A percentile compares a stretch with the other conserved stretches of the same genome.
phyloP scores from a whole-genome alignment of 2,113 vertebrate species.

The Brachionichthys hirsutus region DNA sequence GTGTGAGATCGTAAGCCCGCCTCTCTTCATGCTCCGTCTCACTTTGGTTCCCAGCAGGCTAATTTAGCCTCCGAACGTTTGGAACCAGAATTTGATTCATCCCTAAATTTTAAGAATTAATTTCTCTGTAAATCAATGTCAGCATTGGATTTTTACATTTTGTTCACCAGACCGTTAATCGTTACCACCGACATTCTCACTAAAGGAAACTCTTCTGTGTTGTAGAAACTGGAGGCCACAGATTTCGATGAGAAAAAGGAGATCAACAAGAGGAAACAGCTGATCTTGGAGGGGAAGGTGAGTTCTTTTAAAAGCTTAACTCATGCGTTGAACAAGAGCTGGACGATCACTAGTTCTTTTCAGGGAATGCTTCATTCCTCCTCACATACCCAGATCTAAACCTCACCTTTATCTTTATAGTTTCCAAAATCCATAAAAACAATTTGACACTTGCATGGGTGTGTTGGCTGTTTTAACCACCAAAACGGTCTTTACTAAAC shows the following conservation, averaged over 20 bases:
- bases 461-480: too few relatives aligned
- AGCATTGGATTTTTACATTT: not conserved
- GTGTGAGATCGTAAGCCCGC: constrained; percentile 75
- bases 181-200: not conserved
- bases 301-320: constrained; percentile 13
- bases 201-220: not conserved
- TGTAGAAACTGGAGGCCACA: constrained; percentile 86
- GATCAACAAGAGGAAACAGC: constrained; percentile 92
- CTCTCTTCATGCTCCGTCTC: not conserved
- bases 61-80: not conserved
- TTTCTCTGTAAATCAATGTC: not conserved
- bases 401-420: too few relatives aligned
- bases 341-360: too few relatives aligned
- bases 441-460: too few relatives aligned
- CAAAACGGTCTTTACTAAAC: too few relatives aligned
- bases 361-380: too few relatives aligned
- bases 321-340: too few relatives aligned
- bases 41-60: not conserved
- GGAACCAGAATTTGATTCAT: not conserved
- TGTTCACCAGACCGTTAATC: not conserved
- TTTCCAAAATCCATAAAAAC: too few relatives aligned
- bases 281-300: constrained; percentile 95
- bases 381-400: too few relatives aligned
- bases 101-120: not conserved
- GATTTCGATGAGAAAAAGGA: constrained; percentile 96